These are phyloP conservation scores for Archocentrus centrarchus DNA, from an alignment of 2,113 vertebrate genomes.

Conservation along the genomic window DNA sequence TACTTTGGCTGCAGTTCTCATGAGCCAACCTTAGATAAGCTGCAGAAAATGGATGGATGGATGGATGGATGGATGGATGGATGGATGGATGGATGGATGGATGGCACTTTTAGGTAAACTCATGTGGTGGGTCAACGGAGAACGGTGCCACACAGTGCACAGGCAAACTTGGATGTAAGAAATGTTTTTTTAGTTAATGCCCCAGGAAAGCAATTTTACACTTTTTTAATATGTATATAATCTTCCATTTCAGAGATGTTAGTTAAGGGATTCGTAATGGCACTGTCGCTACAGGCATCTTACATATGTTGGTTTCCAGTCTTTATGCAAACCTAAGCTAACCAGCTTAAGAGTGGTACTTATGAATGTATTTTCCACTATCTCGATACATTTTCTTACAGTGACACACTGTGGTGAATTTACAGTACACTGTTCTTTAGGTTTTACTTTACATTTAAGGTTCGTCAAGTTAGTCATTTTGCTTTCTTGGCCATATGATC, in stretches of 20 bases:
- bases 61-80: neutral
- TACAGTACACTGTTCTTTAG: neutral
- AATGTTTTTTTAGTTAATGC: neutral
- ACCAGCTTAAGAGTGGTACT: neutral
- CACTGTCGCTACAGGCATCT: neutral
- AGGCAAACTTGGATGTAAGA: neutral
- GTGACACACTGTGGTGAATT: neutral
- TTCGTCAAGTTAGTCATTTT: neutral
- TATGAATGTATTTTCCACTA: neutral
- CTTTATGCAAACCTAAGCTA: neutral
- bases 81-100: neutral
- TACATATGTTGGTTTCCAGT: neutral
- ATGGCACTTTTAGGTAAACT: neutral
- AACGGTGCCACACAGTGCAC: neutral
- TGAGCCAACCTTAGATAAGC: too few relatives aligned
- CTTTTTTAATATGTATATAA: neutral
- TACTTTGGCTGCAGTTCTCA: too few relatives aligned
- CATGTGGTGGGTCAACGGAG: neutral
- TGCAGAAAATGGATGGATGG: too few relatives aligned
- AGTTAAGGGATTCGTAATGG: neutral
- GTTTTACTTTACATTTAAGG: slow-evolving; percentile 18
- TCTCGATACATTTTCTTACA: neutral
- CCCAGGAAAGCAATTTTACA: neutral
- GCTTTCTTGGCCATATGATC: slow-evolving; percentile 19
- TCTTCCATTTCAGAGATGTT: neutral